A percentile compares a stretch with the other conserved stretches of the same genome.
Evolutionary conservation across 2,888 invertebrate species (phyloP).

Genomic region (Patella depressa): DNA sequence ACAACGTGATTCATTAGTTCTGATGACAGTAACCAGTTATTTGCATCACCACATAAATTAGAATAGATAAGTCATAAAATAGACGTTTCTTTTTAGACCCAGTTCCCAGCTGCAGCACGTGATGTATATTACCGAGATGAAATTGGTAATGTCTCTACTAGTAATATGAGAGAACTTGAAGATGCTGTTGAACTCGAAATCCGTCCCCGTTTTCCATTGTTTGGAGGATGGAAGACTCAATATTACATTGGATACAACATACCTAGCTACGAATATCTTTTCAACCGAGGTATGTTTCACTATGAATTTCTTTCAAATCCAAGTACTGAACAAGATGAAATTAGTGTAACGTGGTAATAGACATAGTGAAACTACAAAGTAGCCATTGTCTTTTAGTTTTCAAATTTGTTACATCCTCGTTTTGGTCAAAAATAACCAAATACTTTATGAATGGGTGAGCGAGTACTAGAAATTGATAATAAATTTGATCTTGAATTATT

Average conservation of each 20-base stretch:
- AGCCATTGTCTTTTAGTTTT: too few relatives aligned
- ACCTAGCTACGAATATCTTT: conserved; percentile 96
- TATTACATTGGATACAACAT: conserved; percentile 97
- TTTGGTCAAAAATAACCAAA: too few relatives aligned
- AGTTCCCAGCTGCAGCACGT: conserved; percentile 85
- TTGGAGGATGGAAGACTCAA: conserved; percentile 99
- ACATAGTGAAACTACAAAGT: too few relatives aligned
- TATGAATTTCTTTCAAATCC: conserved; percentile 13
- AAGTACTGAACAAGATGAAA: not conserved
- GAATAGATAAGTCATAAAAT: too few relatives aligned
- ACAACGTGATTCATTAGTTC: too few relatives aligned
- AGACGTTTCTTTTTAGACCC: conserved; percentile 70
- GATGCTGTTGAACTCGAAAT: conserved; percentile 96
- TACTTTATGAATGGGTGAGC: too few relatives aligned
- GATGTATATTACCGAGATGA: conserved; percentile 98
- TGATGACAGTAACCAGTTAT: too few relatives aligned
- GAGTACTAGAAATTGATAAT: too few relatives aligned
- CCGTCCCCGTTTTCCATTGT: conserved; percentile 96
- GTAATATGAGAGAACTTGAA: conserved; percentile 87
- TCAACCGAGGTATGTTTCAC: conserved; percentile 78
- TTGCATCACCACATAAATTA: too few relatives aligned
- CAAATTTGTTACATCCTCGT: too few relatives aligned
- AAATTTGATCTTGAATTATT: too few relatives aligned
- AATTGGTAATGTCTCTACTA: conserved; percentile 98
- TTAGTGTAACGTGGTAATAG: too few relatives aligned